These are phyloP conservation scores for Pholis gunnellus DNA, from an alignment of 2,113 vertebrate species.

Conservation along the genomic window DNA sequence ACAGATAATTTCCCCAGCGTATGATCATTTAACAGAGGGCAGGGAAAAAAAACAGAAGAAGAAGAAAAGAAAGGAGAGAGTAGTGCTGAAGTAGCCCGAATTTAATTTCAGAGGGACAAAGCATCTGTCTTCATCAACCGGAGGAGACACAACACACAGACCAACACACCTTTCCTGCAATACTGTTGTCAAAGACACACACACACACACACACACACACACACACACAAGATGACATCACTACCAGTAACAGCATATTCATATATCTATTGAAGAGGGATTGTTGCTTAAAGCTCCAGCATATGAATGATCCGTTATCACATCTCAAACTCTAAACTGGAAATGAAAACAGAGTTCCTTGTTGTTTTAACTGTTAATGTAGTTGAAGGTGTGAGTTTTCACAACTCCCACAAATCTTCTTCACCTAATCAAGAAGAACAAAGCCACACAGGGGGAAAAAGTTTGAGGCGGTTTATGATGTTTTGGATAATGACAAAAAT, in stretches of 20 bases:
- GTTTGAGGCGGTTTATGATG: slow-evolving; percentile 22
- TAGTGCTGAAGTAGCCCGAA: slow-evolving; percentile 53
- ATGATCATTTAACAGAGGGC: slow-evolving; percentile 62
- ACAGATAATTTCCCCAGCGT: slow-evolving; percentile 73
- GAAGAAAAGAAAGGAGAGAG: slow-evolving; percentile 18
- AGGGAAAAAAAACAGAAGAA: slow-evolving; percentile 9
- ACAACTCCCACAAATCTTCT: slow-evolving; percentile 47
- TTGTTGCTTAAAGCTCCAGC: not conserved
- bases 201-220: not conserved
- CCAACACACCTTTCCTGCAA: slow-evolving; percentile 16
- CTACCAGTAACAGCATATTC: not conserved
- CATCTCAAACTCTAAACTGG: not conserved
- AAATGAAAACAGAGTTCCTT: not conserved
- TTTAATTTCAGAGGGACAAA: slow-evolving; percentile 51
- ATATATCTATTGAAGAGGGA: not conserved
- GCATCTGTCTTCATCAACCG: slow-evolving; percentile 66
- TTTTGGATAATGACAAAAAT: slow-evolving; percentile 30
- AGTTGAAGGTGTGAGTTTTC: slow-evolving; percentile 28
- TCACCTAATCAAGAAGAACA: slow-evolving; percentile 23
- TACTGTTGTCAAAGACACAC: slow-evolving; percentile 23
- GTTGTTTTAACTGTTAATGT: slow-evolving; percentile 3
- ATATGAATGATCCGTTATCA: not conserved
- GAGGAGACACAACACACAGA: slow-evolving; percentile 40
- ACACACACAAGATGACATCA: not conserved
- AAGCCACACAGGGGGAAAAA: slow-evolving; percentile 6